These are phyloP conservation scores for Chymomyza procnemis DNA, from an alignment of 2,888 invertebrate genomes.

Conservation along the genomic window DNA sequence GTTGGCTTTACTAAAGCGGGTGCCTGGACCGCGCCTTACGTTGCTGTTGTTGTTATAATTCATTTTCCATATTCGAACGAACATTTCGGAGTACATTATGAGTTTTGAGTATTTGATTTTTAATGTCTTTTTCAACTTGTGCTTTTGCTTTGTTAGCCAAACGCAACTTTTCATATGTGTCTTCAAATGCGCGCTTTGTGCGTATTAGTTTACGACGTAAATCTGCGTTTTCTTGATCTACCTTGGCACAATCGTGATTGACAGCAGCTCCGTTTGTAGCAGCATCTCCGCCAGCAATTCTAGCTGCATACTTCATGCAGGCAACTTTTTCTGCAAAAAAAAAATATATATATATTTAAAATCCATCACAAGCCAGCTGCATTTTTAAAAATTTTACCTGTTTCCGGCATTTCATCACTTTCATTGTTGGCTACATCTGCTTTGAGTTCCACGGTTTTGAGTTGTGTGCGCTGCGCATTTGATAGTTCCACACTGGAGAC, in stretches of 20 bases:
- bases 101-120: constrained; percentile 88
- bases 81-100: constrained; percentile 87
- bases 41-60: constrained; percentile 64
- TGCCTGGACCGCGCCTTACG: neutral
- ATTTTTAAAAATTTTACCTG: too few relatives aligned
- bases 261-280: constrained; percentile 4
- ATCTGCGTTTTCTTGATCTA: constrained; percentile 84
- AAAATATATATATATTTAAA: constrained; percentile 25
- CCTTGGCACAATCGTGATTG: constrained; percentile 78
- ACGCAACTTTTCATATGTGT: constrained; percentile 86
- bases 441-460: constrained; percentile 78
- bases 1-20: neutral
- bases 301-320: neutral
- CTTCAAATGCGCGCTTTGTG: constrained; percentile 86
- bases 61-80: constrained; percentile 84
- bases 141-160: constrained; percentile 89
- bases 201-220: constrained; percentile 85
- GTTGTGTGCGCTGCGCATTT: constrained; percentile 70
- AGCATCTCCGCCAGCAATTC: constrained; percentile 9
- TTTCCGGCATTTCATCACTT: neutral
- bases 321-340: constrained; percentile 22
- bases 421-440: constrained; percentile 2
- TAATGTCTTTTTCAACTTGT: constrained; percentile 90
- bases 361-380: constrained; percentile 25
- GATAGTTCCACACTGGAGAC: constrained; percentile 80